These are phyloP conservation scores for Charaxes varanes DNA, from an alignment of 1,140 invertebrate species.

Conservation along the genomic window DNA sequence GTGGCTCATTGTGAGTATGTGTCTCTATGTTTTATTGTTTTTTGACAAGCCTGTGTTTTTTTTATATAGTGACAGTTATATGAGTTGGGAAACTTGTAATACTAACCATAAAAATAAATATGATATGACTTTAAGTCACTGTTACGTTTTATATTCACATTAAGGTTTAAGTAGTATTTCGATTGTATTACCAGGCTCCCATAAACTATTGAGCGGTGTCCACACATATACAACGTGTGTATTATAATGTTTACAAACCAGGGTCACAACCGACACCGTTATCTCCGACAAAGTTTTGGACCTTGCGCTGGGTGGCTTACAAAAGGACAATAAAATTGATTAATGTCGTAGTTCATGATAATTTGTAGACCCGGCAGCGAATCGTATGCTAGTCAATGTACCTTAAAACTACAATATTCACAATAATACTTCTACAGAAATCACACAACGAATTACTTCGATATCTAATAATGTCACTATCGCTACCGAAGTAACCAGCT, in stretches of 20 bases:
- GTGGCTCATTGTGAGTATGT: no score
- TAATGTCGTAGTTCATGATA: constrained; percentile 2
- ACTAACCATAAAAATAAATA: no score
- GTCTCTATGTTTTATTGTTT: no score
- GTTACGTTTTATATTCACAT: not conserved
- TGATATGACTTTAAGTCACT: no score
- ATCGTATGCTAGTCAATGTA: no score
- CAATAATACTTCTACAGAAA: constrained; percentile 10
- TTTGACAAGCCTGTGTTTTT: no score
- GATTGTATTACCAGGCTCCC: constrained; percentile 30
- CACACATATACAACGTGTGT: constrained; percentile 39
- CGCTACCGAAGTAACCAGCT: constrained; percentile 11
- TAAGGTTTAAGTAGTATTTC: constrained; percentile 3
- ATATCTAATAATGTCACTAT: constrained; percentile 7
- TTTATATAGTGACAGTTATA: no score
- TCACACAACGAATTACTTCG: constrained; percentile 7
- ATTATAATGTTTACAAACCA: constrained; percentile 62
- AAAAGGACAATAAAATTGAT: constrained; percentile 39
- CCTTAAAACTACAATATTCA: not conserved
- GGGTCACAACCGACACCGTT: constrained; percentile 68
- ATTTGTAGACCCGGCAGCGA: no score
- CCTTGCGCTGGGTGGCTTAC: constrained; percentile 60
- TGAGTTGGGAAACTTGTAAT: no score
- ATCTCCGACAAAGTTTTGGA: constrained; percentile 66
- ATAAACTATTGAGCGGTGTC: constrained; percentile 32